Evolutionary conservation across 2,888 invertebrate species (phyloP).

Genomic region (Epirrhoe alternata): DNA sequence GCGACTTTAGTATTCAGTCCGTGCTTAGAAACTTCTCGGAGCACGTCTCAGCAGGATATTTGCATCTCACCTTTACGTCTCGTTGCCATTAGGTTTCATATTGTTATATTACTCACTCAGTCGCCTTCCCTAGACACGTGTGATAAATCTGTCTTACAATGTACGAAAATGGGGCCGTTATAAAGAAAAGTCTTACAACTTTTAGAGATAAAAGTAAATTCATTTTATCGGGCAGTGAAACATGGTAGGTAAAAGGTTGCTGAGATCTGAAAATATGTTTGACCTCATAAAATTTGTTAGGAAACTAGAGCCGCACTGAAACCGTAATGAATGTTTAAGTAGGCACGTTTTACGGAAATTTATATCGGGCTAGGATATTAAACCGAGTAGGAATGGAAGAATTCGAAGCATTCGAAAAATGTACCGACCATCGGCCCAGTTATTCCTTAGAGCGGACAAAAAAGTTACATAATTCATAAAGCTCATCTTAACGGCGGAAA

Average conservation of each 20-base stretch:
- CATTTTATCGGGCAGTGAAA: constrained; percentile 18
- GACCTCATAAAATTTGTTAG: constrained; percentile 32
- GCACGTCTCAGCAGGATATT: constrained; percentile 74
- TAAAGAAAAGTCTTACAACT: constrained; percentile 25
- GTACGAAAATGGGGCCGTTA: constrained; percentile 30
- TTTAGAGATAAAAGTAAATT: constrained; percentile 25
- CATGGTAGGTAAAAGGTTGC: constrained; percentile 20
- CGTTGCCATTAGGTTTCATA: constrained; percentile 67
- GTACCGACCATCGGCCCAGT: constrained; percentile 37
- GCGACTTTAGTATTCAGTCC: constrained; percentile 68
- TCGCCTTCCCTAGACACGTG: constrained; percentile 40
- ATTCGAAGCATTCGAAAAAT: constrained; percentile 39
- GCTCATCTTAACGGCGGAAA: constrained; percentile 48
- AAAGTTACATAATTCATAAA: constrained; percentile 52
- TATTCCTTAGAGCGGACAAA: constrained; percentile 46
- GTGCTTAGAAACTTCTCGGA: constrained; percentile 65
- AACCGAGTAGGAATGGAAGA: constrained; percentile 27
- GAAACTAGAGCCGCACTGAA: constrained; percentile 33
- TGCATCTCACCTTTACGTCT: constrained; percentile 74
- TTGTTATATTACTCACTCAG: constrained; percentile 63
- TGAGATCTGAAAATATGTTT: constrained; percentile 31
- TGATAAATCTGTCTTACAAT: constrained; percentile 36
- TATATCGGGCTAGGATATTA: constrained; percentile 39
- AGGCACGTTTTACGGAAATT: constrained; percentile 41
- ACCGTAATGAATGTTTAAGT: constrained; percentile 42